Percentiles rank a stretch among this genome's conserved stretches.
These are phyloP conservation scores for Daphoenositta chrysoptera DNA, from an alignment of 2,113 vertebrate species.

Conservation along the genomic window DNA sequence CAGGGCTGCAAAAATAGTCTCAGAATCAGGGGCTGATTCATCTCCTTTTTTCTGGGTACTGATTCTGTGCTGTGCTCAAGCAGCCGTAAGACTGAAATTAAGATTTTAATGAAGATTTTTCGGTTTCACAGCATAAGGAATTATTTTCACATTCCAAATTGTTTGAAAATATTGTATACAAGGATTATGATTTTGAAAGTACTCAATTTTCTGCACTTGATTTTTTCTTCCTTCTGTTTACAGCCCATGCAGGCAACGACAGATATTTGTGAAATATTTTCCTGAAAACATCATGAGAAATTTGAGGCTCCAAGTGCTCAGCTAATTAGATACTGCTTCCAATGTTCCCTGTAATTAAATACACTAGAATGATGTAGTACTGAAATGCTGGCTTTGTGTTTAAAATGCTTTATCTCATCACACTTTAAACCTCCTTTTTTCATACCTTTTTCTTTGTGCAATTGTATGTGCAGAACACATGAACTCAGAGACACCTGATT, in stretches of 20 bases:
- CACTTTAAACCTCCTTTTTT: not conserved
- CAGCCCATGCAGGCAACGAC: not conserved
- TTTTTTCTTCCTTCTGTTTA: not conserved
- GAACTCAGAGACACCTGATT: not conserved
- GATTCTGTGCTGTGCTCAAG: not conserved
- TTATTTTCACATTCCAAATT: not conserved
- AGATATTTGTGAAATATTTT: conserved; percentile 8
- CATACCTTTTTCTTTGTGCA: not conserved
- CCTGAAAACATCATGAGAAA: conserved; percentile 6
- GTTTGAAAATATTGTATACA: not conserved
- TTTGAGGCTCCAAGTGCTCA: not conserved
- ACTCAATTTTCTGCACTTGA: not conserved
- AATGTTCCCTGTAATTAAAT: conserved; percentile 19
- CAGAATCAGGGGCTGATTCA: not conserved
- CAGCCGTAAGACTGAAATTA: not conserved
- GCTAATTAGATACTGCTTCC: not conserved
- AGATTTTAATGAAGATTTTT: not conserved
- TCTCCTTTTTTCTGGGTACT: not conserved
- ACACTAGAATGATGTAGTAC: not conserved
- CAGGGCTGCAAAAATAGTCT: not conserved
- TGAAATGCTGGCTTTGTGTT: not conserved
- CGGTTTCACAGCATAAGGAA: not conserved
- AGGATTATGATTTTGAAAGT: not conserved
- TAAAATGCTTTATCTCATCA: not conserved
- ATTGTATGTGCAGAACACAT: not conserved